Conservation (phyloP, 2,888 invertebrate genomes). For the Apodemia duryi region DNA sequence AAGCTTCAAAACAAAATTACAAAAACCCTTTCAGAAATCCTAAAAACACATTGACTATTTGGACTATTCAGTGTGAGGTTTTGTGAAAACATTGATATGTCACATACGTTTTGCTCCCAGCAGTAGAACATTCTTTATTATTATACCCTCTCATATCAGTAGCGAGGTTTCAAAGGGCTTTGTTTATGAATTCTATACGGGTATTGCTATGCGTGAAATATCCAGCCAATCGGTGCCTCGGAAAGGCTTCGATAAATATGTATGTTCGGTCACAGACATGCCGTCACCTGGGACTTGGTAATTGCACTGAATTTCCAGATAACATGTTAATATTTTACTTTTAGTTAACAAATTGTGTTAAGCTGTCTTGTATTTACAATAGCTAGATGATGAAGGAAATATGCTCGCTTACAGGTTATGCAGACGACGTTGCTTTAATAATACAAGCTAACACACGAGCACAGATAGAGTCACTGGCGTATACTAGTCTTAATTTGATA, state of each 20-base stretch:
- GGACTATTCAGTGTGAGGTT: background rate
- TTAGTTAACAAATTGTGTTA: too few species aligned
- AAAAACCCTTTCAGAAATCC: background rate
- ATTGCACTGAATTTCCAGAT: constrained; percentile 36
- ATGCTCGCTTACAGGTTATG: too few species aligned
- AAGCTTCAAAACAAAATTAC: background rate
- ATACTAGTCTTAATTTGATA: too few species aligned
- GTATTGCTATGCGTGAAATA: constrained; percentile 19
- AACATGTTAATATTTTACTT: background rate
- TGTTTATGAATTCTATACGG: constrained; percentile 23
- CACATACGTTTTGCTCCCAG: constrained; percentile 20
- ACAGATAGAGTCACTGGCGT: too few species aligned
- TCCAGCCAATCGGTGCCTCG: constrained; percentile 11
- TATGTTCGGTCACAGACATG: constrained; percentile 43
- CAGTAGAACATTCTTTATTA: constrained; percentile 21
- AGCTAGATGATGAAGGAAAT: too few species aligned
- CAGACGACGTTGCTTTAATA: too few species aligned
- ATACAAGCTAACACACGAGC: too few species aligned
- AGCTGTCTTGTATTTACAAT: too few species aligned
- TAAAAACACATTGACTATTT: background rate
- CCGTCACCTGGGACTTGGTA: constrained; percentile 52
- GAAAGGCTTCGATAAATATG: constrained; percentile 51
- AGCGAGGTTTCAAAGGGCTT: constrained; percentile 21
- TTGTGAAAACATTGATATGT: constrained; percentile 16
- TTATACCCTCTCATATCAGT: constrained; percentile 20